Evolutionary conservation across 2,888 invertebrate species (phyloP).

Genomic region (Glyphotaelius pellucidus): DNA sequence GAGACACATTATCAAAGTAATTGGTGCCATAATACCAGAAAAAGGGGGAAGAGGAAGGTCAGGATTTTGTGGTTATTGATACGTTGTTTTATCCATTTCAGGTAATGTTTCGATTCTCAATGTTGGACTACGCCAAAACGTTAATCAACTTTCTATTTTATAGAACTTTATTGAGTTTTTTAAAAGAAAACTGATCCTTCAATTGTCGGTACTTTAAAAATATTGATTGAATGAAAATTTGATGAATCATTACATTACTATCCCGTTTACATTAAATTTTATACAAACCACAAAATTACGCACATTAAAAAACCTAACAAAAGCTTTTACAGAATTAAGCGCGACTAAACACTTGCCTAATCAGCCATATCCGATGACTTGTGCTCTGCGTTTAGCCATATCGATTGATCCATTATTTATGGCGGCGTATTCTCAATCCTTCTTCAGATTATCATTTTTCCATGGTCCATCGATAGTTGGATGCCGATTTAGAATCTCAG

Average conservation of each 20-base stretch:
- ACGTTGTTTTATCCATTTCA: no score
- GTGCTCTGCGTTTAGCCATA: conserved; percentile 5
- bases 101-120: no score
- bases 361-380: conserved; percentile 19
- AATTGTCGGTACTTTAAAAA: no score
- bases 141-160: no score
- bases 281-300: conserved; percentile 42
- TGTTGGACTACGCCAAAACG: no score
- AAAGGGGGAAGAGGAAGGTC: no score
- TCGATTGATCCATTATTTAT: conserved; percentile 4
- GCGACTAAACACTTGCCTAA: neutral
- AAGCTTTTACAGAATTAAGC: conserved; percentile 19
- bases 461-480: conserved; percentile 19
- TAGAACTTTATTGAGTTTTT: no score
- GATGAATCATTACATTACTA: neutral
- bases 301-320: conserved; percentile 37
- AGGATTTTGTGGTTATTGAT: no score
- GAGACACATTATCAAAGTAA: no score
- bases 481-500: conserved; percentile 15
- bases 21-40: no score
- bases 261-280: neutral
- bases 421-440: neutral
- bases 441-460: neutral
- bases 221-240: no score
- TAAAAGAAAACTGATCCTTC: no score